Conservation (phyloP, 2,888 invertebrate species). For the Caenorhabditis sp. region DNA sequence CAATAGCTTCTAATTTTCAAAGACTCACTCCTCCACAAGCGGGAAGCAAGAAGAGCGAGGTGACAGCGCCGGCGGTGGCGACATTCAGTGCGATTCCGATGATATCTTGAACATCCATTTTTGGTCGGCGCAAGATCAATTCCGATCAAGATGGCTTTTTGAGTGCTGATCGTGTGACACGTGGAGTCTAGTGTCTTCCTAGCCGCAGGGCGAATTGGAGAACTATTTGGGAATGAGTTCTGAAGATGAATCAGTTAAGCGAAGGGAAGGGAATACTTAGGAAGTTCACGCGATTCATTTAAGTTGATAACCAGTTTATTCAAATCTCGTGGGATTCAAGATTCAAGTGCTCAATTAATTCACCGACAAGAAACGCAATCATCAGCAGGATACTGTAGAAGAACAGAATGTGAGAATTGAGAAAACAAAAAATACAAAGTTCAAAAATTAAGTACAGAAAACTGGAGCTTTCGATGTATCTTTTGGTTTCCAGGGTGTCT, state of each 20-base stretch:
- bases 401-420: background rate
- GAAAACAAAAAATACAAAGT: conserved; percentile 1
- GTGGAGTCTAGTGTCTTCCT: background rate
- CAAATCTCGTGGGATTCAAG: background rate
- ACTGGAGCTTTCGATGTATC: conserved; percentile 59
- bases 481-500: conserved; percentile 59
- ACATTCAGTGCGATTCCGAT: conserved; percentile 10
- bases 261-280: no score
- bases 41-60: background rate
- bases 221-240: background rate
- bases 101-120: conserved; percentile 9
- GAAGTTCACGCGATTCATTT: no score
- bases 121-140: background rate
- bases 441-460: conserved; percentile 44
- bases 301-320: no score
- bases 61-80: background rate
- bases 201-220: background rate
- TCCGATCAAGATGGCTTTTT: background rate
- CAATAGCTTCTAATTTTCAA: no score
- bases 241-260: no score
- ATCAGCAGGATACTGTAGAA: background rate
- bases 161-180: background rate
- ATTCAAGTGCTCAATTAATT: background rate
- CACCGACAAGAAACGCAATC: background rate
- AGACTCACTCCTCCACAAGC: conserved; percentile 6